These are phyloP conservation scores for Pilophorus perplexus DNA, from an alignment of 2,888 invertebrate genomes.

Conservation along the genomic window DNA sequence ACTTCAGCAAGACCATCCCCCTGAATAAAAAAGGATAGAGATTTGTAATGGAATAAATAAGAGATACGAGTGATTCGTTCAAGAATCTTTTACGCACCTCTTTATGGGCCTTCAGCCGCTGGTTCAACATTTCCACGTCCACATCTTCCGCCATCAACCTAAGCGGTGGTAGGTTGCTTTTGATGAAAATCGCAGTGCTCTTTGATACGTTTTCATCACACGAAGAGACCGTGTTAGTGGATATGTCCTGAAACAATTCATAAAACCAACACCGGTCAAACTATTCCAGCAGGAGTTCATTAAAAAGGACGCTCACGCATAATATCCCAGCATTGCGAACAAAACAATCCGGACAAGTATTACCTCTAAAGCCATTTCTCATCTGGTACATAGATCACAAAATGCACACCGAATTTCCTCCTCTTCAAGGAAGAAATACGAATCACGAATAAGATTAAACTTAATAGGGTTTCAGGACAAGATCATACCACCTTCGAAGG, in stretches of 20 bases:
- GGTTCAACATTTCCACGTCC: constrained; percentile 9
- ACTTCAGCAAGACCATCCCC: constrained; percentile 10
- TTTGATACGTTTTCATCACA: constrained; percentile 2
- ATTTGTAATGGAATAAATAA: not conserved
- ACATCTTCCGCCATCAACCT: constrained; percentile 3
- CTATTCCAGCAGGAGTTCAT: too few species aligned
- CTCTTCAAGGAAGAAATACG: too few species aligned
- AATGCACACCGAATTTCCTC: too few species aligned
- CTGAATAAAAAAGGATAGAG: not conserved
- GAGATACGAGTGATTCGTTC: not conserved
- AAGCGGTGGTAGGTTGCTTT: not conserved
- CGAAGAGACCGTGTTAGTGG: constrained; percentile 3
- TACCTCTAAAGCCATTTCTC: too few species aligned
- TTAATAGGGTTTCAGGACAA: too few species aligned
- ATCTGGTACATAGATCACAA: too few species aligned
- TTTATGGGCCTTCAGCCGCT: constrained; percentile 1
- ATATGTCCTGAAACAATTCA: constrained; percentile 20
- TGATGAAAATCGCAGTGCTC: constrained; percentile 13
- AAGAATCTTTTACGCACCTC: constrained; percentile 8
- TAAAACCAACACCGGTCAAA: too few species aligned
- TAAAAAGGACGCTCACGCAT: too few species aligned
- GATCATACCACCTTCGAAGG: too few species aligned
- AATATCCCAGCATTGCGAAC: too few species aligned
- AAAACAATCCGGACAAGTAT: too few species aligned
- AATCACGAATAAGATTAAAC: too few species aligned